Percentiles rank a stretch among this genome's conserved stretches.
These are phyloP conservation scores for Fragum whitleyi DNA, from an alignment of 2,888 invertebrate genomes.

Conservation along the genomic window DNA sequence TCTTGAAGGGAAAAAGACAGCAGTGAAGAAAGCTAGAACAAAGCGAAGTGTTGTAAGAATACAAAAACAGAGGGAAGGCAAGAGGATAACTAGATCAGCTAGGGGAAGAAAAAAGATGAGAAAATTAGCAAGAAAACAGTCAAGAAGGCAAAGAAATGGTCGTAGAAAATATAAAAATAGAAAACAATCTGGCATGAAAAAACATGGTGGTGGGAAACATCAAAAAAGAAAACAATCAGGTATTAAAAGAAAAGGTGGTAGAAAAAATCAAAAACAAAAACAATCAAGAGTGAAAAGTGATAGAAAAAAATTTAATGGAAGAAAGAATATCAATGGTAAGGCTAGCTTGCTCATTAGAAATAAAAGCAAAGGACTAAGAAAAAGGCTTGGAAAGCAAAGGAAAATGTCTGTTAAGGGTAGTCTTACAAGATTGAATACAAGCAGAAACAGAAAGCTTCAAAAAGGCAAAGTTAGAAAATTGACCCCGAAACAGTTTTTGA, in stretches of 20 bases:
- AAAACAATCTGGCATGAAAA: conserved; percentile 1
- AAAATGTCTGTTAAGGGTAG: conserved; percentile 14
- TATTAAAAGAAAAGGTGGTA: neutral
- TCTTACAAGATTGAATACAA: neutral
- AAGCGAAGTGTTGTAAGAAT: neutral
- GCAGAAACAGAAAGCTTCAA: neutral
- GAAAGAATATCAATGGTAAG: neutral
- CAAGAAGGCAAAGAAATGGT: neutral
- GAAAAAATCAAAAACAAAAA: too few species aligned
- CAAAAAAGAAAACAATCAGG: too few species aligned
- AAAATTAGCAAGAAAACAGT: neutral
- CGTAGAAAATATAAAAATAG: neutral
- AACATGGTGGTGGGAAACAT: neutral
- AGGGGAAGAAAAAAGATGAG: neutral
- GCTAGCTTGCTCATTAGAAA: neutral
- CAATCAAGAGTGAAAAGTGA: too few species aligned
- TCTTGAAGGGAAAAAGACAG: neutral
- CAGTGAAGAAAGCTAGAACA: neutral
- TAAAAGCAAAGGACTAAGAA: neutral
- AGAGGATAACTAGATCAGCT: neutral
- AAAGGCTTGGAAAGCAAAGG: neutral
- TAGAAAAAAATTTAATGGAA: neutral
- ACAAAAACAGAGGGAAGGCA: neutral
- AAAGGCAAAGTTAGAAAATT: neutral
- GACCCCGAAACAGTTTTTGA: neutral